A percentile compares a stretch with the other conserved stretches of the same genome.
These are phyloP conservation scores for Prionace glauca DNA, from an alignment of 2,797 vertebrate genomes.

Conservation along the genomic window DNA sequence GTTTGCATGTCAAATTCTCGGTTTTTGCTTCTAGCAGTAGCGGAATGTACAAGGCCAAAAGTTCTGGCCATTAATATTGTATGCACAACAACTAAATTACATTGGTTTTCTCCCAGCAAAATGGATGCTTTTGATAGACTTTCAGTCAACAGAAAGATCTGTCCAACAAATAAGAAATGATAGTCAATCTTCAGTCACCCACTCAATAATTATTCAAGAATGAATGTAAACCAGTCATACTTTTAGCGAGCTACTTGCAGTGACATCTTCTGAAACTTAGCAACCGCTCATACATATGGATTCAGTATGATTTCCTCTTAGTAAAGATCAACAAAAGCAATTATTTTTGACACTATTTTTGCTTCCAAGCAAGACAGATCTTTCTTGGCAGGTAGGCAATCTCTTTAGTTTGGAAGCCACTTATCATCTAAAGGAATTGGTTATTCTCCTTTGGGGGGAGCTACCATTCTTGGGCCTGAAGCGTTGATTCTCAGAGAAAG, in stretches of 20 bases:
- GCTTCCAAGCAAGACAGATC: slow-evolving; percentile 27
- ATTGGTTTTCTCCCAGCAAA: background rate
- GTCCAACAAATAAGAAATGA: background rate
- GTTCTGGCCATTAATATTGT: too few species aligned
- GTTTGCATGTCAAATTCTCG: too few species aligned
- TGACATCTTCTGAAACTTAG: background rate
- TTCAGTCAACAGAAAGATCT: background rate
- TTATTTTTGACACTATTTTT: slow-evolving; percentile 30
- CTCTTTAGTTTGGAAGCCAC: slow-evolving; percentile 44
- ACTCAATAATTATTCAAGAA: slow-evolving; percentile 21
- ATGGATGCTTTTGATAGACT: background rate
- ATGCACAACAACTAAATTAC: background rate
- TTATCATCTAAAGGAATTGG: slow-evolving; percentile 47
- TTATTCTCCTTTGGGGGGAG: slow-evolving; percentile 46
- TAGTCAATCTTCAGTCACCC: background rate
- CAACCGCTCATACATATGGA: background rate
- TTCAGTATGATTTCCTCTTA: background rate
- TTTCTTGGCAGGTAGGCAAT: slow-evolving; percentile 41
- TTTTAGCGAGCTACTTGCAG: background rate
- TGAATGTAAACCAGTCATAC: slow-evolving; percentile 22
- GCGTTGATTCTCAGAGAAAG: slow-evolving; percentile 46
- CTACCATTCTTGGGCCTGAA: slow-evolving; percentile 48
- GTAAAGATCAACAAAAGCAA: slow-evolving; percentile 27
- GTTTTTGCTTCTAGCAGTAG: too few species aligned
- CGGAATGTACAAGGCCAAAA: too few species aligned